Evolutionary conservation across 2,113 vertebrate genomes (phyloP).

Genomic region (Opisthocomus hoazin): DNA sequence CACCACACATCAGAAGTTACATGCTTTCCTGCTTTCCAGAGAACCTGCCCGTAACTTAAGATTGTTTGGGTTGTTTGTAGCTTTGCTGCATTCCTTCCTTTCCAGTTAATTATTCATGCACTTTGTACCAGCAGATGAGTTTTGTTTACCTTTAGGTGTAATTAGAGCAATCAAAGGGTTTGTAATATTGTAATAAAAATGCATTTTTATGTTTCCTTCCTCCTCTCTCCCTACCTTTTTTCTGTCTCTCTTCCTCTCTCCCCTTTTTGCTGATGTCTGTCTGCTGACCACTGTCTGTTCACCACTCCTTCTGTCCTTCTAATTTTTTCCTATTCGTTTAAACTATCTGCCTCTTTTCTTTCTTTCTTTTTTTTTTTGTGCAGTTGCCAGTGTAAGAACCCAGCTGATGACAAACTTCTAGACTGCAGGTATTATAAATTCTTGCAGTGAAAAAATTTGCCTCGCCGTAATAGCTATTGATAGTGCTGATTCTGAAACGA

Average conservation of each 20-base stretch:
- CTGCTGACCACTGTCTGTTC: neutral
- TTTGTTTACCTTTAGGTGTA: constrained; percentile 75
- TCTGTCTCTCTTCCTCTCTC: neutral
- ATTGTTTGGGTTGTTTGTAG: neutral
- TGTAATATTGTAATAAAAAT: constrained; percentile 50
- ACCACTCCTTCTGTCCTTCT: neutral
- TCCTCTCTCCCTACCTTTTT: neutral
- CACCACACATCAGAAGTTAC: neutral
- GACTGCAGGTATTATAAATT: constrained; percentile 38
- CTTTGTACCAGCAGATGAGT: constrained; percentile 42
- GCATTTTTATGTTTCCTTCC: neutral
- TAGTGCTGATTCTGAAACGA: constrained; percentile 56
- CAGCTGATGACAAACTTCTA: constrained; percentile 9
- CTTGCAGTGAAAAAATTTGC: constrained; percentile 66
- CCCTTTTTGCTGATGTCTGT: neutral
- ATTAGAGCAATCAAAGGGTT: constrained; percentile 74
- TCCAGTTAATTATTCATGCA: constrained; percentile 74
- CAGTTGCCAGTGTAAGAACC: constrained; percentile 15
- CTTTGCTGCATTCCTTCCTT: constrained; percentile 60
- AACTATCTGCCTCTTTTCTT: neutral
- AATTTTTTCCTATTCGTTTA: neutral
- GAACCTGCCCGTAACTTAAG: neutral
- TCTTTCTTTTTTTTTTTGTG: neutral
- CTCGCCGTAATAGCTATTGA: constrained; percentile 44
- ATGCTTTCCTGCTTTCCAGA: neutral